A percentile compares a stretch with the other conserved stretches of the same genome.
phyloP scores from a whole-genome alignment of 2,797 vertebrate species.

The Sebastes steindachneri region DNA sequence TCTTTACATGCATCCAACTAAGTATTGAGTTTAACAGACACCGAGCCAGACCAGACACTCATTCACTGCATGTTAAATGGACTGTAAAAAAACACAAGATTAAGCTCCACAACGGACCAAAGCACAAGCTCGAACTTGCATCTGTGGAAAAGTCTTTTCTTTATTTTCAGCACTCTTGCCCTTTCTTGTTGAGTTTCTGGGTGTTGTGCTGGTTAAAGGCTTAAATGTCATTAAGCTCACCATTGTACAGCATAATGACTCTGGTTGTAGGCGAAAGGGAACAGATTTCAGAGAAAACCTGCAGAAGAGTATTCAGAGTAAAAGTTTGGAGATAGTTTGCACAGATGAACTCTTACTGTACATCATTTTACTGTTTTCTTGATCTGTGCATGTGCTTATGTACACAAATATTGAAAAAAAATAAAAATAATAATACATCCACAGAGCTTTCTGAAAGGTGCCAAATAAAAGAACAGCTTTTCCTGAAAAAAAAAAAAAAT shows the following conservation, averaged over 20 bases:
- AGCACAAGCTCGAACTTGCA: constrained; percentile 66
- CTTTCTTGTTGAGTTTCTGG: constrained; percentile 65
- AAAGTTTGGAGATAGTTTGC: neutral
- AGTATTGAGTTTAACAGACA: neutral
- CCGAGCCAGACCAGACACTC: neutral
- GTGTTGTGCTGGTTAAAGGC: constrained; percentile 51
- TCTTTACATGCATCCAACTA: neutral
- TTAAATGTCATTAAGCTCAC: constrained; percentile 55
- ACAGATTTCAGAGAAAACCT: constrained; percentile 11
- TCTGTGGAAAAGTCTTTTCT: constrained; percentile 37
- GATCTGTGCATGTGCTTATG: neutral
- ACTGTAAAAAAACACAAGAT: constrained; percentile 44
- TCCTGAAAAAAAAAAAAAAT: too few relatives aligned
- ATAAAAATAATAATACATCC: too few relatives aligned
- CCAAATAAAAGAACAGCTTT: too few relatives aligned
- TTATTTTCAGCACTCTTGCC: constrained; percentile 43
- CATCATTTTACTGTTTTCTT: neutral
- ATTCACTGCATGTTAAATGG: constrained; percentile 25
- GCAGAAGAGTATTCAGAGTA: neutral
- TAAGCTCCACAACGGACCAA: constrained; percentile 27
- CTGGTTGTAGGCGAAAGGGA: neutral
- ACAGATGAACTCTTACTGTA: neutral
- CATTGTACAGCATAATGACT: constrained; percentile 39
- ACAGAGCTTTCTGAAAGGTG: too few relatives aligned
- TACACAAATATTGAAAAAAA: too few relatives aligned